These are phyloP conservation scores for Oligia fasciuncula DNA, from an alignment of 2,888 invertebrate genomes.

Conservation along the genomic window DNA sequence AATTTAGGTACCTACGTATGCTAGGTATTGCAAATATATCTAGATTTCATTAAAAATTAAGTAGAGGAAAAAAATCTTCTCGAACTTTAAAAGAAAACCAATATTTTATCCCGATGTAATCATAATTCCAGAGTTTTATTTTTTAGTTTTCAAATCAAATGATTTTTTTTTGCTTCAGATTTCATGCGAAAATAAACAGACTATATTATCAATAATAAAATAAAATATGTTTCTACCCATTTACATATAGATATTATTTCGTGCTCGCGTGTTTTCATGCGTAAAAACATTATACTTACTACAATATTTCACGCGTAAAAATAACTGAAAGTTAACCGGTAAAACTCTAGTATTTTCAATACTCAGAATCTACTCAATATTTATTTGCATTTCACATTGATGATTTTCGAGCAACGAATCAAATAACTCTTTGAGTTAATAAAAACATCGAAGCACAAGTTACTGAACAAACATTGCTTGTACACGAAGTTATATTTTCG, in stretches of 20 bases:
- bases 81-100: background rate
- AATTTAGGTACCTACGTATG: too few species aligned
- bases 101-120: background rate
- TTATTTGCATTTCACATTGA: background rate
- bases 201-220: background rate
- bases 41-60: background rate
- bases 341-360: background rate
- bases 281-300: background rate
- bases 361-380: background rate
- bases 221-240: background rate
- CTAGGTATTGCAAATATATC: background rate
- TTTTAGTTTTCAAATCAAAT: background rate
- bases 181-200: background rate
- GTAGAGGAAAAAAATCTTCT: background rate
- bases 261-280: constrained; percentile 5
- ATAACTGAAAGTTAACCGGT: constrained; percentile 13
- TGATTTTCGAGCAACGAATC: constrained; percentile 10
- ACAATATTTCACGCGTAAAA: constrained; percentile 17
- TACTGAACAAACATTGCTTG: constrained; percentile 8
- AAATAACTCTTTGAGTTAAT: constrained; percentile 4
- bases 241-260: background rate
- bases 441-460: constrained; percentile 33
- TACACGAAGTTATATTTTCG: constrained; percentile 4
- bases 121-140: background rate
- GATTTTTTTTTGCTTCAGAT: too few species aligned